Conservation (phyloP, 2,888 invertebrate species). For the Anticlea derivata region DNA sequence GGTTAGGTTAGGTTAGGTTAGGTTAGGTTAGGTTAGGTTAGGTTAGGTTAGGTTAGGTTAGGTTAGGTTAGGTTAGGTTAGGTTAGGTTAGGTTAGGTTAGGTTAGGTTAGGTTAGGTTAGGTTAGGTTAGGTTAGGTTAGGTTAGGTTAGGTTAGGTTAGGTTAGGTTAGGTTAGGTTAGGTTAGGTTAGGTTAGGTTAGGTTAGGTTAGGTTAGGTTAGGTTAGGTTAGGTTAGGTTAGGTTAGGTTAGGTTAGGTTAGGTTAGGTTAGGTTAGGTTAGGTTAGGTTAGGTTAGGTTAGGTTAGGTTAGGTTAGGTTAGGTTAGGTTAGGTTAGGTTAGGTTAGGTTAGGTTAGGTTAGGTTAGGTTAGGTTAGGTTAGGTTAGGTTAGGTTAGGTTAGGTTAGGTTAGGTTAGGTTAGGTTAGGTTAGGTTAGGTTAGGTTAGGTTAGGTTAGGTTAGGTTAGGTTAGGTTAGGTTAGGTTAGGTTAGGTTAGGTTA, state of each 20-base stretch:
- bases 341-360: slow-evolving; percentile 39
- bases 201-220: slow-evolving; percentile 32
- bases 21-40: slow-evolving; percentile 16
- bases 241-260: slow-evolving; percentile 29
- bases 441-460: slow-evolving; percentile 32
- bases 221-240: slow-evolving; percentile 27
- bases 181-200: slow-evolving; percentile 6
- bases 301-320: slow-evolving; percentile 41
- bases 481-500: slow-evolving; percentile 27
- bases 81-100: slow-evolving; percentile 14
- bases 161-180: slow-evolving; percentile 3
- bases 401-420: slow-evolving; percentile 31
- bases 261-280: slow-evolving; percentile 37
- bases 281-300: slow-evolving; percentile 39
- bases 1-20: slow-evolving; percentile 17
- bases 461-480: slow-evolving; percentile 38
- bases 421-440: slow-evolving; percentile 34
- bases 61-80: slow-evolving; percentile 3
- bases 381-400: slow-evolving; percentile 39
- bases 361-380: slow-evolving; percentile 38
- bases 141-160: slow-evolving; percentile 14
- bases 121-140: slow-evolving; percentile 6
- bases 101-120: neutral
- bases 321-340: slow-evolving; percentile 40
- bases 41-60: slow-evolving; percentile 11